A percentile compares a stretch with the other conserved stretches of the same genome.
Evolutionary conservation across 1,140 invertebrate species (phyloP).

Genomic region (Drosophila watanabei): DNA sequence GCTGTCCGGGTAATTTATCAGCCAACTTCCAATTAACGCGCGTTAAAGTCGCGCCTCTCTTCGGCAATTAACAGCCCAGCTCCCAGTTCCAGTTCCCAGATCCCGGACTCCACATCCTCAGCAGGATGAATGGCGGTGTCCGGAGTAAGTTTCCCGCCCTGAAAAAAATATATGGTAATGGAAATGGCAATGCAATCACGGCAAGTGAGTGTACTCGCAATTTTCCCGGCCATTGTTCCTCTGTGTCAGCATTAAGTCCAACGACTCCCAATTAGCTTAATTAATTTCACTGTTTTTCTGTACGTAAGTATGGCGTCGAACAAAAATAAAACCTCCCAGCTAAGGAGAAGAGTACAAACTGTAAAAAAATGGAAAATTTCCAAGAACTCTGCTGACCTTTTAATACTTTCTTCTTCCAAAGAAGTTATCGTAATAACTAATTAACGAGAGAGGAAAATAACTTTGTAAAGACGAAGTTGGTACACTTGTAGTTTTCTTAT

Average conservation of each 20-base stretch:
- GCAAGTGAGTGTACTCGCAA: slow-evolving; percentile 14
- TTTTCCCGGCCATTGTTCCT: slow-evolving; percentile 10
- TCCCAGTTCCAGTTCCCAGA: not conserved
- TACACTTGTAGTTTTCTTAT: not conserved
- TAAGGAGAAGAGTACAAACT: not conserved
- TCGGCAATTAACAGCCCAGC: slow-evolving; percentile 35
- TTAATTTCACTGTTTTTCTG: slow-evolving; percentile 29
- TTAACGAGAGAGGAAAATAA: not conserved
- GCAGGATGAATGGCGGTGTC: not conserved
- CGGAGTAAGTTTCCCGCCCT: not conserved
- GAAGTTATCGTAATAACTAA: slow-evolving; percentile 6
- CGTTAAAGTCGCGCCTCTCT: slow-evolving; percentile 47
- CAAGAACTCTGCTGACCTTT: slow-evolving; percentile 7
- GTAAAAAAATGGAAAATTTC: not conserved
- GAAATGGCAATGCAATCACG: slow-evolving; percentile 18
- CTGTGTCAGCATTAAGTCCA: slow-evolving; percentile 26
- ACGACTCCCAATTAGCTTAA: slow-evolving; percentile 43
- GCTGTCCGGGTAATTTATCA: slow-evolving; percentile 36
- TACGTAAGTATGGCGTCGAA: not conserved
- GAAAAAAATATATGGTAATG: slow-evolving; percentile 8
- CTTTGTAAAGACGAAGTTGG: not conserved
- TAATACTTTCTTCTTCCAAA: not conserved
- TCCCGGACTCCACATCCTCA: not conserved
- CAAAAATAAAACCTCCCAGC: not conserved
- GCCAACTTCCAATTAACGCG: slow-evolving; percentile 62